A percentile compares a stretch with the other conserved stretches of the same genome.
These are phyloP conservation scores for Zophobas atratus DNA, from an alignment of 1,140 invertebrate species.

Conservation along the genomic window DNA sequence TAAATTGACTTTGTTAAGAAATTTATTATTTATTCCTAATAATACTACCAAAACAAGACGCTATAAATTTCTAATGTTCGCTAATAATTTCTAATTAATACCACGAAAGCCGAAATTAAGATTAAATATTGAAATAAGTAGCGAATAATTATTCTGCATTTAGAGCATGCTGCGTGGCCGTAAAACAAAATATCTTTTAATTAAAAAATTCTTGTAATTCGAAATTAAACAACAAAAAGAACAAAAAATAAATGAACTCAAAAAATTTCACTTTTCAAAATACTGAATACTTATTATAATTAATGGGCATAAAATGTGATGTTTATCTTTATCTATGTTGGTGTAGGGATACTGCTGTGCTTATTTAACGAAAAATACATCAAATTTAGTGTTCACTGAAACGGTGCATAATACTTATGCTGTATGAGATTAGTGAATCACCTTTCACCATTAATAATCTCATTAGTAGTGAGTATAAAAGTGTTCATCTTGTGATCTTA, in stretches of 20 bases:
- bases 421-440: not conserved
- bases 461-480: slow-evolving; percentile 19
- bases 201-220: too few relatives aligned
- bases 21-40: slow-evolving; percentile 4
- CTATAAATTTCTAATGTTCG: slow-evolving; percentile 11
- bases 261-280: too few relatives aligned
- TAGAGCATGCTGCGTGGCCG: not conserved
- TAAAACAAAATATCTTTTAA: not conserved
- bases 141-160: not conserved
- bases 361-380: not conserved
- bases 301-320: too few relatives aligned
- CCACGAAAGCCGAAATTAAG: slow-evolving; percentile 21
- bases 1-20: slow-evolving; percentile 13
- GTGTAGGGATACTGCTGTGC: too few relatives aligned
- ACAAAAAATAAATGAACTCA: too few relatives aligned
- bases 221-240: too few relatives aligned
- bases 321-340: too few relatives aligned
- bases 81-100: slow-evolving; percentile 30
- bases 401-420: not conserved
- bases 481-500: slow-evolving; percentile 11
- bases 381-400: slow-evolving; percentile 17
- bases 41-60: slow-evolving; percentile 1
- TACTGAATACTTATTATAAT: too few relatives aligned
- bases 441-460: slow-evolving; percentile 16
- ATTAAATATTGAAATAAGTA: not conserved